Percentiles rank a stretch among this genome's conserved stretches.
phyloP scores from a whole-genome alignment of 2,797 vertebrate genomes.

The Mormyrus proboscirostris region DNA sequence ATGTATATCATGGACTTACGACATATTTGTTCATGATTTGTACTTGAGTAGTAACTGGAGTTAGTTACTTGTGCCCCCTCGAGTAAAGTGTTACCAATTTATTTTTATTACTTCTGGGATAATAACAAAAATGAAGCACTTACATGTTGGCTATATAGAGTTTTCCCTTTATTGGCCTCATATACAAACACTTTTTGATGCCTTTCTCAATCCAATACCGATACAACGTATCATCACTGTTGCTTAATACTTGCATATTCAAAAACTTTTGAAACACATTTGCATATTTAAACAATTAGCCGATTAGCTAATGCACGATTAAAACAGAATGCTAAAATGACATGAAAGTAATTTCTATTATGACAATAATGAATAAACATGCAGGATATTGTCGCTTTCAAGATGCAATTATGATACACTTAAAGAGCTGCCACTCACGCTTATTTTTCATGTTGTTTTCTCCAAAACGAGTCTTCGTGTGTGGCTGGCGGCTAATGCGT shows the following conservation, averaged over 20 bases:
- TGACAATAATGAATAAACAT: slow-evolving; percentile 10
- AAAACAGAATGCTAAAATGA: not conserved
- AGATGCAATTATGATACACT: slow-evolving; percentile 1
- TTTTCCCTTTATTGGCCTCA: not conserved
- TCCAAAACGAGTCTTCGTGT: not conserved
- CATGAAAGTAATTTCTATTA: not conserved
- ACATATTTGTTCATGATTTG: not conserved
- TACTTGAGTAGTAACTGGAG: not conserved
- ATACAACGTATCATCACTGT: not conserved
- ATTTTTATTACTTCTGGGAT: not conserved
- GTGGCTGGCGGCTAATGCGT: not conserved
- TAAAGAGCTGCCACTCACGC: not conserved
- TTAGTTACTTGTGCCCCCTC: not conserved
- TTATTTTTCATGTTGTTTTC: not conserved
- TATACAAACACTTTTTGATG: not conserved
- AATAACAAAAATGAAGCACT: not conserved
- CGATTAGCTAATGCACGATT: slow-evolving; percentile 4
- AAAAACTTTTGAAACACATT: not conserved
- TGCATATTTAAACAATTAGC: slow-evolving; percentile 7
- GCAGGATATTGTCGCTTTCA: not conserved
- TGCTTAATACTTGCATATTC: not conserved
- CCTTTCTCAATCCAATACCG: not conserved
- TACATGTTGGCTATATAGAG: not conserved
- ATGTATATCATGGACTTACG: not conserved
- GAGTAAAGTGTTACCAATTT: not conserved